Evolutionary conservation across 2,797 vertebrate species (phyloP).

Genomic region (Poliocrania exsul): DNA sequence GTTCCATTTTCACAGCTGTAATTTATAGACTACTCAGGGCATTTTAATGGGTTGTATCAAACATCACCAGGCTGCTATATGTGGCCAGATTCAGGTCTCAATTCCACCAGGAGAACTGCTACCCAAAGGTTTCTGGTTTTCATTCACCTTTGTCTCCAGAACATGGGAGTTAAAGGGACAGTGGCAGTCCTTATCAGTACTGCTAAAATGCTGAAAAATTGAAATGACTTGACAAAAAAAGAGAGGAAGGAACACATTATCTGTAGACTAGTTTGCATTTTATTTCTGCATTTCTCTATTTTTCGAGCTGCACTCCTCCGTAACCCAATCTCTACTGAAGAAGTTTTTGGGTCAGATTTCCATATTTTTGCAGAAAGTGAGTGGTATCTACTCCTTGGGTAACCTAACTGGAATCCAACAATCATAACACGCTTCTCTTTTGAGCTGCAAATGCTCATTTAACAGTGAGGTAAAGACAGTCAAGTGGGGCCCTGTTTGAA

Average conservation of each 20-base stretch:
- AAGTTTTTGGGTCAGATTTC: not conserved
- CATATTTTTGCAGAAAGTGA: not conserved
- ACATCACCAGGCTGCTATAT: not conserved
- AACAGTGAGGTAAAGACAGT: not conserved
- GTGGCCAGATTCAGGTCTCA: not conserved
- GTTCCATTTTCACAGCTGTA: constrained; percentile 60
- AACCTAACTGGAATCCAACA: not conserved
- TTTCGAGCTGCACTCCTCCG: rapidly evolving
- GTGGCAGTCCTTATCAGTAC: not conserved
- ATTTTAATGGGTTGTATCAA: constrained; percentile 44
- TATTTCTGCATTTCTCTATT: not conserved
- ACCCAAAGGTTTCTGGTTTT: not conserved
- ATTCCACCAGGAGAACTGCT: not conserved
- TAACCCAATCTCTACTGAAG: not conserved
- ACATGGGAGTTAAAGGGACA: not conserved
- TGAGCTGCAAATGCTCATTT: not conserved
- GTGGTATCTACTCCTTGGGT: not conserved
- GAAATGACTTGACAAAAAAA: not conserved
- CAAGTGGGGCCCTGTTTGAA: not conserved
- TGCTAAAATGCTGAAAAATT: not conserved
- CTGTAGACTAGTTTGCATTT: not conserved
- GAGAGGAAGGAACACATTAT: not conserved
- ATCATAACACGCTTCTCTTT: not conserved
- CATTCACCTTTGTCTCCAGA: not conserved
- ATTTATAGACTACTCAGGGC: constrained; percentile 54